Evolutionary conservation across 2,888 invertebrate genomes (phyloP).

Genomic region (Mantis religiosa): DNA sequence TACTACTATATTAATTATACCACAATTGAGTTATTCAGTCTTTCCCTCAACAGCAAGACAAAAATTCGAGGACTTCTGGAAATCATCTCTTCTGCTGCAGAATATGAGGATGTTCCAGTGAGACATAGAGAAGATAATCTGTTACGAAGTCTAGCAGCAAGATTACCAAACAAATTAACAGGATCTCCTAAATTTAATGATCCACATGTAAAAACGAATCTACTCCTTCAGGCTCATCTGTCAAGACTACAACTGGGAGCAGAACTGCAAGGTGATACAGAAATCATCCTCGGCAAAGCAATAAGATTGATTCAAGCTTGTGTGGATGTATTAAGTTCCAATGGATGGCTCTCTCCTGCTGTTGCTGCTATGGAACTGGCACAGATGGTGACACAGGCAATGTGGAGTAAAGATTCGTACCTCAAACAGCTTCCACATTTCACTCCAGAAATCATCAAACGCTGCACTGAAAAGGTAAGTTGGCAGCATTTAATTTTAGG

Average conservation of each 20-base stretch:
- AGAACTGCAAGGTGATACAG: conserved; percentile 94
- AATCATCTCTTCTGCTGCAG: conserved; percentile 96
- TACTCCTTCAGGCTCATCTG: conserved; percentile 56
- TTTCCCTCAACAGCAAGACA: conserved; percentile 94
- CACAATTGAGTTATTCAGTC: conserved; percentile 96
- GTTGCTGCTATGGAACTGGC: conserved; percentile 99
- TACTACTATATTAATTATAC: conserved; percentile 99
- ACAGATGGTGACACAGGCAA: conserved; percentile 99
- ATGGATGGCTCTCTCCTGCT: conserved; percentile 97
- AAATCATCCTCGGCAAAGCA: conserved; percentile 80
- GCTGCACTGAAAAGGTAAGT: conserved; percentile 81
- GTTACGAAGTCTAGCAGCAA: conserved; percentile 59
- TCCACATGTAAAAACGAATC: conserved; percentile 94
- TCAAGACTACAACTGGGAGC: conserved; percentile 85
- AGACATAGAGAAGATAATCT: conserved; percentile 92
- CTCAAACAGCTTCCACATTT: conserved; percentile 97
- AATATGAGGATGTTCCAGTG: conserved; percentile 91
- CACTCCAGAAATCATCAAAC: conserved; percentile 77
- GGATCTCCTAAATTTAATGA: conserved; percentile 75
- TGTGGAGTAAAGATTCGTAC: conserved; percentile 99
- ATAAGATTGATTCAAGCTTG: conserved; percentile 89
- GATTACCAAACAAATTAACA: conserved; percentile 63
- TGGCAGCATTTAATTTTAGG: not conserved
- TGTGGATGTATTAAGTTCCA: conserved; percentile 86
- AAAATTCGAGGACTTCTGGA: conserved; percentile 95